Percentiles rank a stretch among this genome's conserved stretches.
Evolutionary conservation across 2,797 vertebrate genomes (phyloP).

Genomic region (Coregonus ussuriensis): DNA sequence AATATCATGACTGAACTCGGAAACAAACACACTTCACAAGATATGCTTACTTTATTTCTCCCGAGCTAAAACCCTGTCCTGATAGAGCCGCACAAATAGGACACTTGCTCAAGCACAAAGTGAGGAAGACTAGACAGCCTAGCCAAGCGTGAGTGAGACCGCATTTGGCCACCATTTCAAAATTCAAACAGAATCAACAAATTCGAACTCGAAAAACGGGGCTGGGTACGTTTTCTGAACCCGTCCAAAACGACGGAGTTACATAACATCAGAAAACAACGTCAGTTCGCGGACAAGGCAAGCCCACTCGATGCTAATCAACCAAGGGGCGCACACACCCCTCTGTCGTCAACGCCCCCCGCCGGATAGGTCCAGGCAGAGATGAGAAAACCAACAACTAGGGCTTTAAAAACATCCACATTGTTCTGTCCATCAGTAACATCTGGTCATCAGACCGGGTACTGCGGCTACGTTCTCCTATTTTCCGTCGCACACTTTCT

Average conservation of each 20-base stretch:
- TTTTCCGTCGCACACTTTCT: background rate
- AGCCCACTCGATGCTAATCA: slow-evolving; percentile 11
- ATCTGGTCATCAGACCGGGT: slow-evolving; percentile 17
- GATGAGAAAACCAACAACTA: slow-evolving; percentile 40
- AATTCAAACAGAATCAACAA: background rate
- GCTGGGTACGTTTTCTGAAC: background rate
- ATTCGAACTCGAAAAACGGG: background rate
- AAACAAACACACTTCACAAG: background rate
- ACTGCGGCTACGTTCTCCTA: slow-evolving; percentile 19
- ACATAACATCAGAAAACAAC: background rate
- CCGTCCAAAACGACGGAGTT: background rate
- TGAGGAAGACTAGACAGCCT: background rate
- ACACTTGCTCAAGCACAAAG: background rate
- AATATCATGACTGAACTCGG: background rate
- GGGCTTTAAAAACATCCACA: slow-evolving; percentile 64
- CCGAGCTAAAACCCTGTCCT: background rate
- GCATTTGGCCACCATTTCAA: background rate
- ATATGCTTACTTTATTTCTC: background rate
- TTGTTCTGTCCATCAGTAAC: slow-evolving; percentile 17
- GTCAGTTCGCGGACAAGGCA: background rate
- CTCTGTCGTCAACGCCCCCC: slow-evolving; percentile 50
- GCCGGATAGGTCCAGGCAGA: slow-evolving; percentile 56
- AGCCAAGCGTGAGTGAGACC: background rate
- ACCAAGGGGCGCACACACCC: background rate
- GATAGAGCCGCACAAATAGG: background rate